These are phyloP conservation scores for Sycobia sp. DNA, from an alignment of 1,140 invertebrate genomes.

Conservation along the genomic window DNA sequence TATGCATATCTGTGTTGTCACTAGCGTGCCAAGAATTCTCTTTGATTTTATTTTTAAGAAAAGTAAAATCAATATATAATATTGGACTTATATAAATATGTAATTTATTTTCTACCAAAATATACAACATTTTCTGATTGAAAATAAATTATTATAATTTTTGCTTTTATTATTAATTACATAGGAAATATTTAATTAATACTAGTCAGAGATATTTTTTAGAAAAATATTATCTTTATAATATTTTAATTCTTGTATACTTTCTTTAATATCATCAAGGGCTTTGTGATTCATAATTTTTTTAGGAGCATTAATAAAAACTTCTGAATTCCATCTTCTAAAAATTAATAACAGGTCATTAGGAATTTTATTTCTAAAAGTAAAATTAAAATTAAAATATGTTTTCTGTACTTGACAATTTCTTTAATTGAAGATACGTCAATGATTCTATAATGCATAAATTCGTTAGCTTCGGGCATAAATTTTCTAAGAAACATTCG, in stretches of 20 bases:
- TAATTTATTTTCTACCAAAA: too few relatives aligned
- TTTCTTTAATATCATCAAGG: conserved; percentile 84
- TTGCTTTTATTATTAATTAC: too few relatives aligned
- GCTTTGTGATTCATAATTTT: conserved; percentile 77
- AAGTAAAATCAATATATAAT: too few relatives aligned
- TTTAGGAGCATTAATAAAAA: conserved; percentile 64
- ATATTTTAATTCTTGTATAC: conserved; percentile 81
- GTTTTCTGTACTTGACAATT: conserved; percentile 64
- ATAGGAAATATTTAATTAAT: too few relatives aligned
- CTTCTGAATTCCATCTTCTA: conserved; percentile 74
- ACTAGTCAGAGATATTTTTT: too few relatives aligned
- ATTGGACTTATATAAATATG: too few relatives aligned
- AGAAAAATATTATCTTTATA: conserved; percentile 70
- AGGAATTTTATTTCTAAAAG: conserved; percentile 5
- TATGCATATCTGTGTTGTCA: too few relatives aligned
- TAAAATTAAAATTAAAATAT: conserved; percentile 30
- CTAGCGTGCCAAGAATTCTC: too few relatives aligned
- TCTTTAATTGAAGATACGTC: conserved; percentile 94
- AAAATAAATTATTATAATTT: too few relatives aligned
- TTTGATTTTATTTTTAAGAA: too few relatives aligned
- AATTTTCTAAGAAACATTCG: conserved; percentile 76
- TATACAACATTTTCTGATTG: too few relatives aligned
- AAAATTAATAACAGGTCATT: conserved; percentile 48
- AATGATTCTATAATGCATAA: conserved; percentile 91
- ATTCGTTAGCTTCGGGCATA: conserved; percentile 75